These are phyloP conservation scores for Drosophila falleni DNA, from an alignment of 2,888 invertebrate species.

Conservation along the genomic window DNA sequence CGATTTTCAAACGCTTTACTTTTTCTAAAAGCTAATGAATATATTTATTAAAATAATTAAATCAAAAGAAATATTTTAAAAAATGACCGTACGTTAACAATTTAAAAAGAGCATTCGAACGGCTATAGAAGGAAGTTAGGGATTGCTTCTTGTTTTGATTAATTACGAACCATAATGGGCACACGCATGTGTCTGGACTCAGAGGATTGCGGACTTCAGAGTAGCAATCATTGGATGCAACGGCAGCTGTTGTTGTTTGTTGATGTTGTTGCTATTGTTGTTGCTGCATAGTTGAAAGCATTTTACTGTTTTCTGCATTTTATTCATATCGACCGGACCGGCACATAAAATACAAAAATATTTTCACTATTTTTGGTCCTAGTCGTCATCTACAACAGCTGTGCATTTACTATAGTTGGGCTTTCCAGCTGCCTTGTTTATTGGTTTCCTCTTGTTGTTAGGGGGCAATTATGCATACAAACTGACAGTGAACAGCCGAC, in stretches of 20 bases:
- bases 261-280: slow-evolving; percentile 23
- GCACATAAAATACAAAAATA: slow-evolving; percentile 64
- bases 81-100: not conserved
- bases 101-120: slow-evolving; percentile 34
- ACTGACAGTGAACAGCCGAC: slow-evolving; percentile 37
- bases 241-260: slow-evolving; percentile 25
- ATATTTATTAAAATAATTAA: too few relatives aligned
- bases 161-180: slow-evolving; percentile 69
- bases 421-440: slow-evolving; percentile 32
- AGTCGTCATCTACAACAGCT: slow-evolving; percentile 41
- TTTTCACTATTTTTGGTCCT: slow-evolving; percentile 73
- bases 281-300: slow-evolving; percentile 70
- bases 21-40: too few relatives aligned
- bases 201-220: slow-evolving; percentile 9
- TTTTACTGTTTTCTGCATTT: slow-evolving; percentile 78
- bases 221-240: slow-evolving; percentile 34
- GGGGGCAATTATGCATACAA: slow-evolving; percentile 66
- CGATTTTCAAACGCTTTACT: too few relatives aligned
- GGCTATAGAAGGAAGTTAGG: not conserved
- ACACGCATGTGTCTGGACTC: slow-evolving; percentile 50
- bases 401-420: slow-evolving; percentile 28
- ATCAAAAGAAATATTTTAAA: not conserved
- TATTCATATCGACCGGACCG: slow-evolving; percentile 74
- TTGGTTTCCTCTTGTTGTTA: slow-evolving; percentile 39
- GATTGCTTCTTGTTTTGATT: slow-evolving; percentile 52